Evolutionary conservation across 1,140 invertebrate species (phyloP).

Genomic region (Calosoma granatense): DNA sequence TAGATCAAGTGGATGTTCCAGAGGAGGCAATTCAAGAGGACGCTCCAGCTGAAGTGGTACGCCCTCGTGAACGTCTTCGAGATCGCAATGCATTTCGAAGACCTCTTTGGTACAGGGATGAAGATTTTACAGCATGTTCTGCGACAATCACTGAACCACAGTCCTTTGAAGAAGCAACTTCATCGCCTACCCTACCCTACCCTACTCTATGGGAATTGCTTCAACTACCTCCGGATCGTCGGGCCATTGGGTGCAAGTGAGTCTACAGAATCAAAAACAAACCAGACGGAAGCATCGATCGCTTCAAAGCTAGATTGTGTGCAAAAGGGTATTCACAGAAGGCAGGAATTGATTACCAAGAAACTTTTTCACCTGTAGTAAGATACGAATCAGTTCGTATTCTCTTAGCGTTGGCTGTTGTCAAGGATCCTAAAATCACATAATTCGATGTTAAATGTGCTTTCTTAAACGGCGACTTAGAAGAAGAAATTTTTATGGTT

Average conservation of each 20-base stretch:
- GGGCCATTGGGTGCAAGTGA: constrained; percentile 29
- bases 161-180: not conserved
- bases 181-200: constrained; percentile 18
- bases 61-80: not conserved
- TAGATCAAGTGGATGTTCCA: constrained; percentile 7
- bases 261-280: constrained; percentile 30
- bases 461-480: constrained; percentile 18
- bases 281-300: constrained; percentile 17
- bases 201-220: constrained; percentile 26
- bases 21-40: constrained; percentile 11
- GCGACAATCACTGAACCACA: constrained; percentile 18
- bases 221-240: constrained; percentile 22
- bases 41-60: not conserved
- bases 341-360: constrained; percentile 19
- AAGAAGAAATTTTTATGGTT: constrained; percentile 21
- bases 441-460: constrained; percentile 21
- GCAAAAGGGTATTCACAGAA: constrained; percentile 35
- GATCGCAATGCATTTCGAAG: constrained; percentile 7
- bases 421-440: constrained; percentile 12
- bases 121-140: constrained; percentile 24
- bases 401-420: constrained; percentile 13
- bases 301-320: constrained; percentile 35
- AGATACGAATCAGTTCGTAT: constrained; percentile 16
- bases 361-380: constrained; percentile 27
- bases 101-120: not conserved